These are phyloP conservation scores for Salvelinus alpinus DNA, from an alignment of 2,113 vertebrate genomes.

Conservation along the genomic window DNA sequence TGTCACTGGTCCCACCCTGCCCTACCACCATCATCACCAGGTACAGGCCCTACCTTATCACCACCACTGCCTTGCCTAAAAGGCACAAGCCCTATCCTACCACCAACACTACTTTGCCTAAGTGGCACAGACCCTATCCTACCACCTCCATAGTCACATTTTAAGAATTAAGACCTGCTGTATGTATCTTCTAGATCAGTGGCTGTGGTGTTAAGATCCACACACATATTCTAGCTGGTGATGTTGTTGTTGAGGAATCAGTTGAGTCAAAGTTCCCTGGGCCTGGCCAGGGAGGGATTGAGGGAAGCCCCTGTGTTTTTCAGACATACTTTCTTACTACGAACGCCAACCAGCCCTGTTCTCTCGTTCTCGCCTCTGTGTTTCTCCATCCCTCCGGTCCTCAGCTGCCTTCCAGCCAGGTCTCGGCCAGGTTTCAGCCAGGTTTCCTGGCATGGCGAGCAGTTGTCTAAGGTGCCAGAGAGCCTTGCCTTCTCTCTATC, in stretches of 20 bases:
- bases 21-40: not conserved
- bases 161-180: not conserved
- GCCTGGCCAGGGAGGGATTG: not conserved
- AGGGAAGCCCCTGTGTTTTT: slow-evolving; percentile 52
- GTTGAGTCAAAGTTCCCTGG: slow-evolving; percentile 49
- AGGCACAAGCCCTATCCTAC: not conserved
- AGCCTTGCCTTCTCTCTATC: slow-evolving; percentile 30
- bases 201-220: slow-evolving; percentile 16
- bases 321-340: slow-evolving; percentile 49
- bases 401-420: too few species aligned
- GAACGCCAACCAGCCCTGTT: slow-evolving; percentile 38
- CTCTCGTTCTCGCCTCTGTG: slow-evolving; percentile 43
- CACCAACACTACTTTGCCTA: slow-evolving; percentile 16
- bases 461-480: slow-evolving; percentile 31
- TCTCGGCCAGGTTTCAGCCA: slow-evolving; percentile 7
- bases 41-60: slow-evolving; percentile 1
- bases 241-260: slow-evolving; percentile 51
- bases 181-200: not conserved
- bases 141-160: slow-evolving; percentile 11
- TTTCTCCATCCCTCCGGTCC: not conserved
- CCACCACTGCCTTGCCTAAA: too few species aligned
- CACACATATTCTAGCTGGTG: slow-evolving; percentile 19
- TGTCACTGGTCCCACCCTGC: too few species aligned
- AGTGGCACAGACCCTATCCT: not conserved
- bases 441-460: slow-evolving; percentile 31